Base-by-base conservation (phyloP, 2,888 invertebrate genomes). In the Acrobasis repandana region DNA sequence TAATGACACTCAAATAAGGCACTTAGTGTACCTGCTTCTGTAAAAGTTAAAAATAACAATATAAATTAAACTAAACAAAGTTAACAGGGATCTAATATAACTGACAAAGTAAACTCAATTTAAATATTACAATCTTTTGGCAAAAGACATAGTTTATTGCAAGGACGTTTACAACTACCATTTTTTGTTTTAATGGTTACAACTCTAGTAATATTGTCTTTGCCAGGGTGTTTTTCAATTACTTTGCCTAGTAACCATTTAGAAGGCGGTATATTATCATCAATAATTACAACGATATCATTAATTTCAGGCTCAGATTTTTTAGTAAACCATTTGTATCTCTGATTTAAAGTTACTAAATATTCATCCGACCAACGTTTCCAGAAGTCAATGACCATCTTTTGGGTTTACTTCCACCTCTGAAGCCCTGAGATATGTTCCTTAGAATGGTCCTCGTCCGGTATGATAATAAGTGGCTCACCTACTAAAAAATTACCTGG, bases 321-420 rank as follows among this genome's bases (percentile, higher is more conserved):
- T 33, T 50, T 50, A 11, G 20, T 28, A 11, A 14, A 8, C 50
- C 50, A 50, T 33, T 68, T 70, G 47, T 63, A 63, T 51, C 67
- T 59, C 54, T 67, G 60, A 58, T 54, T 65, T 28, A 65, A 58
- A 47, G 36, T 64, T 10, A 58, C 60, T 20, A 70, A 51, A 61
- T 69, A 72, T 50, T 72, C 71, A 56, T 67, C 60, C 16, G 64
- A 67, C 69, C 69, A 71, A 18, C 64, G 68, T 14, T 60, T 63
- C 71, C 71, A 71, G 54, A 72, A 72, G 56, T 65, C 61, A 46
- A 61, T 60, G 4, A 69, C 60, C 61, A 70, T 70, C 50, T 65
- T 66, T 65, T 71, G 69, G 10, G 46, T 61, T 6, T 70, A 46
- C n/a, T 62, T 54, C 72, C 72, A 71, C 52, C 69, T 47, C 14